These are phyloP conservation scores for Vesta saturnalis DNA, from an alignment of 2,888 invertebrate species.

Conservation along the genomic window DNA sequence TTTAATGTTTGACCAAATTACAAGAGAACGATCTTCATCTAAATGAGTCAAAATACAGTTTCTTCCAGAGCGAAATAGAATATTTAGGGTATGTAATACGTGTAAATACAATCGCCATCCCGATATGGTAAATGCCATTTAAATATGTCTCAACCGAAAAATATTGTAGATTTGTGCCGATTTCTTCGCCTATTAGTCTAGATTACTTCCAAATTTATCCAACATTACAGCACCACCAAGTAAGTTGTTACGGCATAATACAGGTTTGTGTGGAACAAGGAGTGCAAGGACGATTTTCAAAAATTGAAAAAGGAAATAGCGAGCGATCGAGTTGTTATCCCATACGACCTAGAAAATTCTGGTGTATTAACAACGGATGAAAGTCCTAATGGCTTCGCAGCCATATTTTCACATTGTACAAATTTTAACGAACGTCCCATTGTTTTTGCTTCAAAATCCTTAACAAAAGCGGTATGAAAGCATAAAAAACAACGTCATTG, in stretches of 20 bases:
- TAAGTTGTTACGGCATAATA: neutral
- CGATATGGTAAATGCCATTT: neutral
- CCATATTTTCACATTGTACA: constrained; percentile 15
- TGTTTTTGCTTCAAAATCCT: constrained; percentile 39
- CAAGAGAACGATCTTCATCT: neutral
- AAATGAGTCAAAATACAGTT: neutral
- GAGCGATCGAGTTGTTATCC: neutral
- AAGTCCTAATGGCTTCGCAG: neutral
- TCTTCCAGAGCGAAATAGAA: neutral
- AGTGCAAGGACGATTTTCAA: neutral
- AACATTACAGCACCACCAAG: neutral
- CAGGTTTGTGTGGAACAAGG: neutral
- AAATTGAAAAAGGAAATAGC: neutral
- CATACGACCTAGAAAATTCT: neutral
- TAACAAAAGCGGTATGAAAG: neutral
- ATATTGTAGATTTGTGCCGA: neutral
- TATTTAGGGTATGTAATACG: neutral
- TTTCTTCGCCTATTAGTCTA: neutral
- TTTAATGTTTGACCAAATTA: neutral
- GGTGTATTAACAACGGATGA: neutral
- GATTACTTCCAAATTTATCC: neutral
- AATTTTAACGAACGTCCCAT: constrained; percentile 43
- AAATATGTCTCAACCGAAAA: neutral
- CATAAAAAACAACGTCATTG: neutral
- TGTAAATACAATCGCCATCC: neutral